A percentile compares a stretch with the other conserved stretches of the same genome.
These are phyloP conservation scores for Equus quagga DNA, from an alignment of 2,113 vertebrate genomes.

Conservation along the genomic window DNA sequence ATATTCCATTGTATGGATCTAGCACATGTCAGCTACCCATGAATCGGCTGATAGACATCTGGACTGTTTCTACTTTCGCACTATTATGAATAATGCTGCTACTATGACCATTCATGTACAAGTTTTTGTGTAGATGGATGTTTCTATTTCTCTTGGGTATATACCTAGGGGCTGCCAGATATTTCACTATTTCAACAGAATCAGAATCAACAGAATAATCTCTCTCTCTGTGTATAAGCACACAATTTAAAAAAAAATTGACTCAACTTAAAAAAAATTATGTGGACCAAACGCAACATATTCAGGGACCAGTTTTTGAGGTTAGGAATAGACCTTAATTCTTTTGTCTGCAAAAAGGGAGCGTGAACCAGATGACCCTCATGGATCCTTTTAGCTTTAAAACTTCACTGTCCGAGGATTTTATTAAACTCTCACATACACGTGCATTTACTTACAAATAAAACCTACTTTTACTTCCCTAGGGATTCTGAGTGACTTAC, in stretches of 20 bases:
- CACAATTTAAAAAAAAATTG: background rate
- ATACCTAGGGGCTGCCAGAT: background rate
- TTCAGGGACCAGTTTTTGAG: background rate
- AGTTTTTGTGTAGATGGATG: background rate
- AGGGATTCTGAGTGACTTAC: slow-evolving; percentile 3
- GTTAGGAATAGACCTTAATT: background rate
- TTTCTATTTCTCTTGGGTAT: background rate
- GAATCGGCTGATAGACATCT: background rate
- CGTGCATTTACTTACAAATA: background rate
- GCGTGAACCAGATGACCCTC: background rate
- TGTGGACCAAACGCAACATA: background rate
- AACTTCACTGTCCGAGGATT: background rate
- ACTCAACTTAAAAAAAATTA: background rate
- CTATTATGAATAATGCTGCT: background rate
- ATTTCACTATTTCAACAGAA: slow-evolving; percentile 9
- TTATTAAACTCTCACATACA: background rate
- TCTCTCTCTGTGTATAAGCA: background rate
- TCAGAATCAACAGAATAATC: background rate
- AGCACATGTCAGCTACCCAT: background rate
- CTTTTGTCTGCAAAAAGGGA: background rate
- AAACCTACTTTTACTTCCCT: background rate
- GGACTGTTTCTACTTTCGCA: background rate
- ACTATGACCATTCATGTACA: background rate
- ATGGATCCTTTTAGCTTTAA: background rate
- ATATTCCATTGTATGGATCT: background rate